Evolutionary conservation across 2,113 vertebrate genomes (phyloP).

Genomic region (Chloropsis cyanopogon): DNA sequence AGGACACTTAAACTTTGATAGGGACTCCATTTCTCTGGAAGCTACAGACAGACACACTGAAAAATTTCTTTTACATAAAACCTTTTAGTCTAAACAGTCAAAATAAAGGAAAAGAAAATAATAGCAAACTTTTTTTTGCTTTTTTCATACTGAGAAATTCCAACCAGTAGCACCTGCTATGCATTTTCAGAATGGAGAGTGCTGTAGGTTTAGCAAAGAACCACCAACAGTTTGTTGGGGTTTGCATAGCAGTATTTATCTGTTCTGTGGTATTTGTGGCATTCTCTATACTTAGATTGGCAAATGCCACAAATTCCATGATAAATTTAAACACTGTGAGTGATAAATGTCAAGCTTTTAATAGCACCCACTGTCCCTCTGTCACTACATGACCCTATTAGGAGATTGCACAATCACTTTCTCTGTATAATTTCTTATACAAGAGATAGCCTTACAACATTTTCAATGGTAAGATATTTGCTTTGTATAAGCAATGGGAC

Average conservation of each 20-base stretch:
- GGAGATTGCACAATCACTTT: background rate
- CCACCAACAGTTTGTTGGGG: background rate
- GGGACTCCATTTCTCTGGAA: background rate
- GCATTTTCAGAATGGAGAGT: background rate
- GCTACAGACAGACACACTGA: background rate
- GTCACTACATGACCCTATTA: conserved; percentile 41
- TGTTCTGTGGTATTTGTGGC: conserved; percentile 39
- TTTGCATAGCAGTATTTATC: conserved; percentile 41
- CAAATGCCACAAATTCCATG: conserved; percentile 56
- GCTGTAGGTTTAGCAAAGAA: background rate
- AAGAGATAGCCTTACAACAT: background rate
- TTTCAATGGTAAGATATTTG: background rate
- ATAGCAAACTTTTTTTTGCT: background rate
- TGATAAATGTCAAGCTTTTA: conserved; percentile 68
- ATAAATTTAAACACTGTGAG: conserved; percentile 52
- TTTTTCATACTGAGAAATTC: background rate
- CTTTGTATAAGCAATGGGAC: background rate
- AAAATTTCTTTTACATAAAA: background rate
- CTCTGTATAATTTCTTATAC: background rate
- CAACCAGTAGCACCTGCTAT: background rate
- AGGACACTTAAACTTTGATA: background rate
- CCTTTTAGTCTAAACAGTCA: background rate
- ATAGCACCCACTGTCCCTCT: conserved; percentile 29
- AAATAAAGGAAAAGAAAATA: background rate
- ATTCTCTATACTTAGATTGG: conserved; percentile 60